Evolutionary conservation across 1,140 invertebrate species (phyloP).

Genomic region (Hormaphis cornu): DNA sequence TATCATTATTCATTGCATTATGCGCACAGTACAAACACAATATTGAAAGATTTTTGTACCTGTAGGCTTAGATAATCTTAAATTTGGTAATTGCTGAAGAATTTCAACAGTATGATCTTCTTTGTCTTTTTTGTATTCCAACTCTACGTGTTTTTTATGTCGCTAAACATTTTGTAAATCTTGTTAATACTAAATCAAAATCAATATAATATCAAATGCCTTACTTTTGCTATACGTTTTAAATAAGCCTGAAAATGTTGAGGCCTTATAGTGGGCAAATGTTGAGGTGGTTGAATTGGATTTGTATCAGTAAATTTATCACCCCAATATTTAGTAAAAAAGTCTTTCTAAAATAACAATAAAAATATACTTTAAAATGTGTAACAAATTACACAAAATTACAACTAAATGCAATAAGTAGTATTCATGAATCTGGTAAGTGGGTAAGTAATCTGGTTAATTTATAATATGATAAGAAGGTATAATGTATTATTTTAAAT

Average conservation of each 20-base stretch:
- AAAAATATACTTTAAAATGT: conserved; percentile 33
- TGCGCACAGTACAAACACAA: background rate
- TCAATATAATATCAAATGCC: background rate
- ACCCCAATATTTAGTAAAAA: conserved; percentile 97
- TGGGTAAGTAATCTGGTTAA: no score
- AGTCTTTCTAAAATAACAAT: conserved; percentile 52
- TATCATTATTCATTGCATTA: background rate
- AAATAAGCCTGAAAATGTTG: conserved; percentile 83
- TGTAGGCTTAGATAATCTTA: conserved; percentile 44
- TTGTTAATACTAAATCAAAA: background rate
- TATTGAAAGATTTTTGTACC: conserved; percentile 40
- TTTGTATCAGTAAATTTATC: conserved; percentile 80
- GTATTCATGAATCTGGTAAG: no score
- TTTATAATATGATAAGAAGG: no score
- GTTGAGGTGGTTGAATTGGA: conserved; percentile 63
- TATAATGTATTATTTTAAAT: no score
- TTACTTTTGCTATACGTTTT: conserved; percentile 55
- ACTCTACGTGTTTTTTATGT: conserved; percentile 45
- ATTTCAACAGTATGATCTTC: conserved; percentile 43
- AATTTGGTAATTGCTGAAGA: conserved; percentile 46
- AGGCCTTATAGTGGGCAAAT: conserved; percentile 72
- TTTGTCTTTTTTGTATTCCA: conserved; percentile 42
- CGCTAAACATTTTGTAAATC: conserved; percentile 41
- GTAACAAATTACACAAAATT: no score
- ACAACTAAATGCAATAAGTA: no score